Conservation (phyloP, 2,888 invertebrate species). For the Pachycephus smyrnensis region DNA sequence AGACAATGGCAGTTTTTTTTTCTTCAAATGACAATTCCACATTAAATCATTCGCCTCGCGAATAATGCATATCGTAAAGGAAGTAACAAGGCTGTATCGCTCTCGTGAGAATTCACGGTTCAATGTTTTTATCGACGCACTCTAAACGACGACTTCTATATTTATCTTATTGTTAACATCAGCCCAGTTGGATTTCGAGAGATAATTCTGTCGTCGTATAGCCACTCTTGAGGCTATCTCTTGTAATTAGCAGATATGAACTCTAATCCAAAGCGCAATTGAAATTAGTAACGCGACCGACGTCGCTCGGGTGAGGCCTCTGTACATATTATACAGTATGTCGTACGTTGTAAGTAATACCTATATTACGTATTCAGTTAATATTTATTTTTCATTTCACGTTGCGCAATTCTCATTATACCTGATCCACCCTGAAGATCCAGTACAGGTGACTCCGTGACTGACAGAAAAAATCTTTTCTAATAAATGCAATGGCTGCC, state of each 20-base stretch:
- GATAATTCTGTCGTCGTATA: neutral
- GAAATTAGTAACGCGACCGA: neutral
- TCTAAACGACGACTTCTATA: neutral
- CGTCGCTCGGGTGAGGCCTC: neutral
- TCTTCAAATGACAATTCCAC: neutral
- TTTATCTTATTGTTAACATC: neutral
- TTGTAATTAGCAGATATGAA: neutral
- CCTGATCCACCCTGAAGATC: neutral
- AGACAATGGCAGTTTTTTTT: neutral
- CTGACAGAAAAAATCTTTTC: neutral
- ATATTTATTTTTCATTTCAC: neutral
- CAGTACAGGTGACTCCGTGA: neutral
- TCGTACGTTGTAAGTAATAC: neutral
- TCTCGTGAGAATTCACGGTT: neutral
- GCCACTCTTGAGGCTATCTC: neutral
- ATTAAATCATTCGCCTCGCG: neutral
- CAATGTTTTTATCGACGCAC: neutral
- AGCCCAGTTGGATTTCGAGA: neutral
- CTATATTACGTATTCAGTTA: neutral
- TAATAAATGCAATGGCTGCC: constrained; percentile 27
- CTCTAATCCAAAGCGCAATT: neutral
- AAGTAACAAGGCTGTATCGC: neutral
- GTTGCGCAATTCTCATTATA: neutral
- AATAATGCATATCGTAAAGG: neutral
- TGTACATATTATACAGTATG: neutral